A percentile compares a stretch with the other conserved stretches of the same genome.
Conservation (phyloP, 2,888 invertebrate genomes). For the Lasiommata megera region DNA sequence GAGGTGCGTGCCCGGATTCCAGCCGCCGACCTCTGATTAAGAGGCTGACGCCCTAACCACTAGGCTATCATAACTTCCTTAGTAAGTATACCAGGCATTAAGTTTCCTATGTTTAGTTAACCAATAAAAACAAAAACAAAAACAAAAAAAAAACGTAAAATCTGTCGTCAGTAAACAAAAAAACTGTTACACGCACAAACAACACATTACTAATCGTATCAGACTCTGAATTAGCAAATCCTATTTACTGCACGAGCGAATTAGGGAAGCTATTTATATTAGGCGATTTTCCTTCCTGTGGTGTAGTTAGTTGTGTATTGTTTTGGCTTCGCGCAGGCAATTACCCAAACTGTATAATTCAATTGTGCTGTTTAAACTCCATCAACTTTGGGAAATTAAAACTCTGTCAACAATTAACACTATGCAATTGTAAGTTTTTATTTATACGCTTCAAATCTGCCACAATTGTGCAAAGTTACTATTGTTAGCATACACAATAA, state of each 20-base stretch:
- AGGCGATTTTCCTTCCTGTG: conserved; percentile 6
- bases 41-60: no score
- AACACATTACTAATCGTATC: neutral
- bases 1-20: no score
- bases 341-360: conserved; percentile 2
- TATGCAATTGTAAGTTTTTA: neutral
- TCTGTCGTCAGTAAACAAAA: neutral
- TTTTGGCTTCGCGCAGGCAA: neutral
- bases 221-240: neutral
- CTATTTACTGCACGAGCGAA: conserved; percentile 11
- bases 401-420: neutral
- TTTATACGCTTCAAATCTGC: no score
- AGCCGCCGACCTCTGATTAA: no score
- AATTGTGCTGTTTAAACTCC: neutral
- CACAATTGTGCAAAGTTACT: no score
- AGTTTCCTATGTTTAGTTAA: no score
- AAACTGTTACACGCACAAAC: neutral
- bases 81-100: no score
- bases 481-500: no score
- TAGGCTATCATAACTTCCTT: no score
- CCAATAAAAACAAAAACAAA: neutral
- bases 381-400: neutral
- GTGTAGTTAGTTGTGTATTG: neutral
- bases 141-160: neutral
- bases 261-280: neutral